A percentile compares a stretch with the other conserved stretches of the same genome.
These are phyloP conservation scores for Crypturellus tataupa DNA, from an alignment of 2,797 vertebrate species.

Conservation along the genomic window DNA sequence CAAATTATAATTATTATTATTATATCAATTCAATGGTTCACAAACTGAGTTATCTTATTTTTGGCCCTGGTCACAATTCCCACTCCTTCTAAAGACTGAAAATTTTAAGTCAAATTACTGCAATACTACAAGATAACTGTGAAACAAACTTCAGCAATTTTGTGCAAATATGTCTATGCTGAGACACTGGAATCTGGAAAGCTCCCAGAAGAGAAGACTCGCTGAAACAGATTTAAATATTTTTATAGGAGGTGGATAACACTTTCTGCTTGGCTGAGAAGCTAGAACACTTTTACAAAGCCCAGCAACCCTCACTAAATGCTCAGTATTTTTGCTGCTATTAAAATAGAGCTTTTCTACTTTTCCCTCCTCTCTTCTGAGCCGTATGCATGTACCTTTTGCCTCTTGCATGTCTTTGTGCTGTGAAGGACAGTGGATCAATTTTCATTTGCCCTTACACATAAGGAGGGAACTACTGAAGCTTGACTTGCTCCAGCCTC, in stretches of 20 bases:
- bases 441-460: neutral
- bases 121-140: neutral
- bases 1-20: neutral
- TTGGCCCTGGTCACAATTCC: neutral
- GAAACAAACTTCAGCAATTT: neutral
- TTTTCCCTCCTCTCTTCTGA: neutral
- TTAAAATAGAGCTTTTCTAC: slow-evolving; percentile 33
- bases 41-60: neutral
- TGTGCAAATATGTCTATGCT: neutral
- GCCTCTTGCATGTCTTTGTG: neutral
- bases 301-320: slow-evolving; percentile 26
- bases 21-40: neutral
- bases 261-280: neutral
- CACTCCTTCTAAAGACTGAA: neutral
- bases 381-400: neutral
- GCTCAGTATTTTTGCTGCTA: neutral
- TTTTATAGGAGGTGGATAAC: slow-evolving; percentile 3
- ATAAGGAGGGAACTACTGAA: neutral
- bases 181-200: neutral
- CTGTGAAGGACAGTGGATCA: neutral
- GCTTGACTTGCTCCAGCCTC: neutral
- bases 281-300: slow-evolving; percentile 18
- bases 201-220: neutral
- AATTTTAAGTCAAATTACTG: neutral
- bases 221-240: neutral